Evolutionary conservation across 1,140 invertebrate genomes (phyloP).

Genomic region (Diplogasteroides magnus): DNA sequence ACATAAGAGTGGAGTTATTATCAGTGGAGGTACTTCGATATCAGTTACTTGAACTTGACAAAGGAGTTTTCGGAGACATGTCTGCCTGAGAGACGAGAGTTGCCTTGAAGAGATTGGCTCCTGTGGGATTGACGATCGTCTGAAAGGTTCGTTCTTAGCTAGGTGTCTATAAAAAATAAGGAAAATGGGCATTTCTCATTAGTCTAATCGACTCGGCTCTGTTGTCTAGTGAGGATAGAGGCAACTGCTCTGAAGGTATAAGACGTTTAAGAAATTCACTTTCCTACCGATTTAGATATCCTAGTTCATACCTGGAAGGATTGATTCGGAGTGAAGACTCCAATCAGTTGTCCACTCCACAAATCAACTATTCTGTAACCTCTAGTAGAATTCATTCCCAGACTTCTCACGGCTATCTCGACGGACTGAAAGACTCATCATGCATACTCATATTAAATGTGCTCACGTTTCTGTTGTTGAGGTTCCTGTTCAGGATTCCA

Average conservation of each 20-base stretch:
- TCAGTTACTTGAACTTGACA: background rate
- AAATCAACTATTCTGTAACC: slow-evolving; percentile 42
- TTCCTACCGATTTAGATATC: too few species aligned
- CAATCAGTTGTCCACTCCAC: slow-evolving; percentile 38
- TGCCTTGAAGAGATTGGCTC: slow-evolving; percentile 21
- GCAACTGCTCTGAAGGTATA: too few species aligned
- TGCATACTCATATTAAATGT: slow-evolving; percentile 1
- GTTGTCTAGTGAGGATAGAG: too few species aligned
- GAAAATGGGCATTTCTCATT: too few species aligned
- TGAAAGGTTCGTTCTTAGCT: background rate
- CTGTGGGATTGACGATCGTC: slow-evolving; percentile 27
- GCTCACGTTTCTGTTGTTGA: slow-evolving; percentile 2
- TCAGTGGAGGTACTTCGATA: too few species aligned
- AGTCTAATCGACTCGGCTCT: too few species aligned
- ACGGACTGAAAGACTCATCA: slow-evolving; percentile 14
- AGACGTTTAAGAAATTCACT: too few species aligned
- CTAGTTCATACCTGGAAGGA: slow-evolving; percentile 12
- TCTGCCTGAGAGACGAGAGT: slow-evolving; percentile 1
- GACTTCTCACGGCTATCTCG: slow-evolving; percentile 9
- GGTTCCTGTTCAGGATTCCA: slow-evolving; percentile 34
- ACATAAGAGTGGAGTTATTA: too few species aligned
- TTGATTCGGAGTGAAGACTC: slow-evolving; percentile 18
- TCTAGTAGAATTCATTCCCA: slow-evolving; percentile 35
- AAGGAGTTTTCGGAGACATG: background rate
- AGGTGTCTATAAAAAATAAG: background rate